A percentile compares a stretch with the other conserved stretches of the same genome.
Evolutionary conservation across 2,888 invertebrate species (phyloP).

Genomic region (Acanthosepion esculentum): DNA sequence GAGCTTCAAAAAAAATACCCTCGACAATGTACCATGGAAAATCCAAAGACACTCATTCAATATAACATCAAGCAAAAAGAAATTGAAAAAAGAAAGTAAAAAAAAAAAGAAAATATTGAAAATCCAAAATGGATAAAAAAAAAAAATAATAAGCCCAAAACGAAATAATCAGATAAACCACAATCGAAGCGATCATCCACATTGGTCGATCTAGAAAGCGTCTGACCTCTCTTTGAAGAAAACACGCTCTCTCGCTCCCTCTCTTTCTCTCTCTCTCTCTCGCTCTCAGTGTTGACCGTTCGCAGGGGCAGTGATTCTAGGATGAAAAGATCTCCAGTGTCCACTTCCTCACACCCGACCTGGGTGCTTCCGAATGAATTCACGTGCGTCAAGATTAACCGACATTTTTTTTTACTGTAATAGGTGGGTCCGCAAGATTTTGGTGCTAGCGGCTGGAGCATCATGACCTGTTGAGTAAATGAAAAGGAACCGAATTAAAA

Average conservation of each 20-base stretch:
- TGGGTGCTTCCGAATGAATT: not conserved
- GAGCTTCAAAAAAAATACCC: not conserved
- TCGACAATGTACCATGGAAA: not conserved
- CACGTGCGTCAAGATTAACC: not conserved
- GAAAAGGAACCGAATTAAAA: no score
- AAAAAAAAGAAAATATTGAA: not conserved
- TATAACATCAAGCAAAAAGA: not conserved
- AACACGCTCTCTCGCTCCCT: not conserved
- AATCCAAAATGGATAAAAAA: no score
- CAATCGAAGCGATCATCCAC: not conserved
- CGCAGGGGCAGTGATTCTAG: not conserved
- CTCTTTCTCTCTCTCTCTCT: not conserved
- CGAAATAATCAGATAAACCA: no score
- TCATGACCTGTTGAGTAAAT: no score
- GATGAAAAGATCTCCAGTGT: not conserved
- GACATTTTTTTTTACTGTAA: not conserved
- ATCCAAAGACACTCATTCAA: not conserved
- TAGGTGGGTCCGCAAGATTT: no score
- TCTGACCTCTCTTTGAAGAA: not conserved
- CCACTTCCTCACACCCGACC: not conserved
- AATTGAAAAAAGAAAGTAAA: not conserved
- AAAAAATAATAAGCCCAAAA: no score
- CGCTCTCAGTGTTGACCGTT: not conserved
- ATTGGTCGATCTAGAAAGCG: not conserved
- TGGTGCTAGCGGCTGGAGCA: no score